Evolutionary conservation across 2,888 invertebrate species (phyloP), one percentile per base, ranked within the genome.

Genomic region (Byasa hedistus): DNA sequence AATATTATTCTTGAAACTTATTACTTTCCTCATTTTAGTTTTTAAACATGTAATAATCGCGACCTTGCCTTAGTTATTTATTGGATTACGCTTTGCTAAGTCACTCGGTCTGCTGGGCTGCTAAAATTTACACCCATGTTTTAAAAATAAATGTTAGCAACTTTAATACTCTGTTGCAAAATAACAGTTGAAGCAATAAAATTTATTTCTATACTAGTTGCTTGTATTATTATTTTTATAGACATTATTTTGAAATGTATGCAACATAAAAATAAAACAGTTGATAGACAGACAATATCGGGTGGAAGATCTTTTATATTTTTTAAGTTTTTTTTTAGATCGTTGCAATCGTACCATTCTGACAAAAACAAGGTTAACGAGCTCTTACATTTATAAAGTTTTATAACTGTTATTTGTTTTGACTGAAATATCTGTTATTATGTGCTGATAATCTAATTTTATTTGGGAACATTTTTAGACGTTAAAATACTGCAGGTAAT

Each of bases 51-150:
- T 59, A 22, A 36, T 21, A 27, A 55, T 0, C 32, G 32, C 32
- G 65, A 60, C 65, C 55, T 65, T 65, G 55, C n/a, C 39, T 52
- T 36, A 59, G 21, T 39, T 44, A 59, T 59, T 15, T 58, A 27
- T 55, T n/a, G 54, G 21, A 44, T 22, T 44, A 58, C 57, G 52
- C 58, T 58, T 32, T 58, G 58, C 32, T 52, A 17, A 54, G 58
- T 55, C 58, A 52, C 22, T 64, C 36, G 51, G 12, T 21, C 39
- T 17, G 23, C 51, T 59, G 59, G 59, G 59, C 5, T 52, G 22
- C 48, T 48, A 19, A 58, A 59, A 64, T 19, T 57, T 57, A 61
- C 57, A 36, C 4, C 32, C 10, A 36, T 36, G 32, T 44, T 44
- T 4, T 1, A 4, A 15, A 1, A 44, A 17, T 17, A 44, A 17